Evolutionary conservation across 2,797 vertebrate genomes (phyloP).

Genomic region (Schizopygopsis pylzovi): DNA sequence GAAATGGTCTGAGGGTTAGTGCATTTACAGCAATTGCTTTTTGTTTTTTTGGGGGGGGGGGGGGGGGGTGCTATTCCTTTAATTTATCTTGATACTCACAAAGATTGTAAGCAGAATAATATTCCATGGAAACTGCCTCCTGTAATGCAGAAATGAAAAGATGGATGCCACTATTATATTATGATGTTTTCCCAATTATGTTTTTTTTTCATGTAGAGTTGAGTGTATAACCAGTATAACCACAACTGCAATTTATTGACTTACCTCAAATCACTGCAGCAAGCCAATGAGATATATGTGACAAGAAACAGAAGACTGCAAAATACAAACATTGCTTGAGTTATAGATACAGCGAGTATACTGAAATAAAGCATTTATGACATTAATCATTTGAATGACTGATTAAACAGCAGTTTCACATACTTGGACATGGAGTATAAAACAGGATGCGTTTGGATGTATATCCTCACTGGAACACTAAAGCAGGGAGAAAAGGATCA

Average conservation of each 20-base stretch:
- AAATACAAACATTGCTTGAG: neutral
- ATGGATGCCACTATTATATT: neutral
- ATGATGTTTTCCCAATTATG: neutral
- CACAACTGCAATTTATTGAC: neutral
- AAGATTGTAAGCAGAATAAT: slow-evolving; percentile 88
- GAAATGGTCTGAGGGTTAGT: neutral
- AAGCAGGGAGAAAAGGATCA: slow-evolving; percentile 1
- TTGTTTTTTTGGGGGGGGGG: neutral
- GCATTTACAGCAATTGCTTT: neutral
- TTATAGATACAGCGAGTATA: neutral
- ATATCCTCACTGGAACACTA: slow-evolving; percentile 87
- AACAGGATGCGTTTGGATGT: slow-evolving; percentile 86
- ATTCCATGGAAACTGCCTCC: slow-evolving; percentile 94
- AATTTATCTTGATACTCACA: slow-evolving; percentile 80
- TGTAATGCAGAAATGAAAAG: slow-evolving; percentile 65
- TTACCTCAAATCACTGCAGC: slow-evolving; percentile 90
- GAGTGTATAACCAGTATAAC: neutral
- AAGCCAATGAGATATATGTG: slow-evolving; percentile 90
- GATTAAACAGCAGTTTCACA: slow-evolving; percentile 69
- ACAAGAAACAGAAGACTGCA: slow-evolving; percentile 87
- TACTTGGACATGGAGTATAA: slow-evolving; percentile 94
- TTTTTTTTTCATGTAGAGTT: neutral
- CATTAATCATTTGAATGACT: neutral
- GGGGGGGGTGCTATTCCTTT: neutral
- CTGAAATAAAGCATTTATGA: neutral